Evolutionary conservation across 2,797 vertebrate genomes (phyloP).

Genomic region (Gymnodraco acuticeps): DNA sequence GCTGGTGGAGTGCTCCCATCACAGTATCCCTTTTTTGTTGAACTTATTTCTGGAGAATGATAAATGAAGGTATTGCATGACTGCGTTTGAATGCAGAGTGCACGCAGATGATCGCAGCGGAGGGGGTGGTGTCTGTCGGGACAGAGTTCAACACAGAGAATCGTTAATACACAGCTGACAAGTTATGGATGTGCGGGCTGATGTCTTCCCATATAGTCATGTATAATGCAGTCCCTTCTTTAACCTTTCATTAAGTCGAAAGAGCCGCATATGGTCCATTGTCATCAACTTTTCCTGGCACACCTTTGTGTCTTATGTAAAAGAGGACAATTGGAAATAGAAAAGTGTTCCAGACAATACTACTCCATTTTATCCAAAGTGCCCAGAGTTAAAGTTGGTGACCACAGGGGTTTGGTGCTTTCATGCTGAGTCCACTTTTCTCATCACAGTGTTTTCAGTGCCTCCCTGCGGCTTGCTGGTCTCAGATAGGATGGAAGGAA

Average conservation of each 20-base stretch:
- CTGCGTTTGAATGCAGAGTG: slow-evolving; percentile 49
- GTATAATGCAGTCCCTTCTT: slow-evolving; percentile 77
- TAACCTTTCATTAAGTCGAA: slow-evolving; percentile 78
- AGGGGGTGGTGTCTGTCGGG: slow-evolving; percentile 47
- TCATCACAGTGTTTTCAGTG: slow-evolving; percentile 41
- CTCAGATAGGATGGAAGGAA: slow-evolving; percentile 41
- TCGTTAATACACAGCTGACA: slow-evolving; percentile 75
- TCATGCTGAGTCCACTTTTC: slow-evolving; percentile 40
- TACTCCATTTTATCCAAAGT: slow-evolving; percentile 10
- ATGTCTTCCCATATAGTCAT: slow-evolving; percentile 77
- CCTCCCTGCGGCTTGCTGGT: slow-evolving; percentile 20
- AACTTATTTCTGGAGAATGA: slow-evolving; percentile 63
- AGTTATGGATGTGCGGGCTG: slow-evolving; percentile 74
- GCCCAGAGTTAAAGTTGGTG: slow-evolving; percentile 15
- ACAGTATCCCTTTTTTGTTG: slow-evolving; percentile 33
- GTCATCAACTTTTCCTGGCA: slow-evolving; percentile 63
- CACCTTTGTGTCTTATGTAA: slow-evolving; percentile 14
- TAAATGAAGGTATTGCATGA: slow-evolving; percentile 51
- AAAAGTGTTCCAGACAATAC: slow-evolving; percentile 15
- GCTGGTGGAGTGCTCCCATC: slow-evolving; percentile 11
- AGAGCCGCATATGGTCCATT: slow-evolving; percentile 68
- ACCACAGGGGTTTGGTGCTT: slow-evolving; percentile 29
- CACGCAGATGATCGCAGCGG: slow-evolving; percentile 37
- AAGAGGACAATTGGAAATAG: slow-evolving; percentile 17
- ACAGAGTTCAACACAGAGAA: slow-evolving; percentile 75